These are phyloP conservation scores for Tridacna crocea DNA, from an alignment of 2,888 invertebrate species.

Conservation along the genomic window DNA sequence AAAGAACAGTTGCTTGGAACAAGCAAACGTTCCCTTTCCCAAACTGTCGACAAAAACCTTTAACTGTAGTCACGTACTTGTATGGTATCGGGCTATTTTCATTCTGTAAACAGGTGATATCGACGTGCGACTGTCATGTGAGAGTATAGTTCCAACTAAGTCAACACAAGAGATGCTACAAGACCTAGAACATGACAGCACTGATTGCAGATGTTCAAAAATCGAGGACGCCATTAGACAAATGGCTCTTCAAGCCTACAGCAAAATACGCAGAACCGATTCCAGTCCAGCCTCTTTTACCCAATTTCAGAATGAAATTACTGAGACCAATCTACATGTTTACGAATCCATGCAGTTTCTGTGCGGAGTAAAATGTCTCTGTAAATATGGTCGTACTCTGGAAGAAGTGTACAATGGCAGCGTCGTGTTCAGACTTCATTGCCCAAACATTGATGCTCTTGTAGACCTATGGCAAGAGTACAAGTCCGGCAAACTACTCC, in stretches of 20 bases:
- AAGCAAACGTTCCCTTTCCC: too few relatives aligned
- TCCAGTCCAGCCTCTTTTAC: constrained; percentile 51
- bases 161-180: constrained; percentile 55
- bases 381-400: constrained; percentile 67
- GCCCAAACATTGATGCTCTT: constrained; percentile 62
- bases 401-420: constrained; percentile 68
- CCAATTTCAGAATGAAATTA: constrained; percentile 59
- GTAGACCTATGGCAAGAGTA: constrained; percentile 64
- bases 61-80: too few relatives aligned
- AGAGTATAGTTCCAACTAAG: constrained; percentile 47
- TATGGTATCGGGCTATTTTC: too few relatives aligned
- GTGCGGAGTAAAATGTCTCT: constrained; percentile 64
- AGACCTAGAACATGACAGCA: constrained; percentile 52
- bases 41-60: too few relatives aligned
- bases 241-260: constrained; percentile 69
- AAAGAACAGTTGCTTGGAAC: too few relatives aligned
- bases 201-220: constrained; percentile 61
- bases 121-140: constrained; percentile 61
- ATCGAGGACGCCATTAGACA: constrained; percentile 65
- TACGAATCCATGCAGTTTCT: constrained; percentile 63
- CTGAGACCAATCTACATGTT: constrained; percentile 60
- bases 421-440: constrained; percentile 64
- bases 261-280: constrained; percentile 60
- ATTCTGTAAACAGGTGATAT: constrained; percentile 59
- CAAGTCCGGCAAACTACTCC: constrained; percentile 40